Evolutionary conservation across 2,113 vertebrate genomes (phyloP).

Genomic region (Campylorhamphus procurvoides): DNA sequence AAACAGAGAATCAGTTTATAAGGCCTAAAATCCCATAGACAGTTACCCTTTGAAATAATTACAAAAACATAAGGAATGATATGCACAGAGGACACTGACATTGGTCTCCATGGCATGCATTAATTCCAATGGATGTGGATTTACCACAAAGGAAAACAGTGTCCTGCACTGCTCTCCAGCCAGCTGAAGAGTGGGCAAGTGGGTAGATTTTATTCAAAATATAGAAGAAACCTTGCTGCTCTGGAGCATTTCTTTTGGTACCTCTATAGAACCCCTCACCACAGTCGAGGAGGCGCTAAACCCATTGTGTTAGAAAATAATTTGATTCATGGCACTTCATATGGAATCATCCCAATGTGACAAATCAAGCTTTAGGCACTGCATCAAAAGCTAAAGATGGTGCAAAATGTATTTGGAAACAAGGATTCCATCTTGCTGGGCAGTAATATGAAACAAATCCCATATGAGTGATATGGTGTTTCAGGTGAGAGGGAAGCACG

Average conservation of each 20-base stretch:
- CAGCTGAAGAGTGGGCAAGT: slow-evolving; percentile 1
- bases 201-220: not conserved
- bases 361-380: slow-evolving; percentile 15
- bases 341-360: not conserved
- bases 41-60: not conserved
- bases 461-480: not conserved
- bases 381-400: not conserved
- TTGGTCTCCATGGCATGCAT: not conserved
- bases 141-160: slow-evolving; percentile 30
- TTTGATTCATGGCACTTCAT: slow-evolving; percentile 57
- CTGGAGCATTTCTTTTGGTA: slow-evolving; percentile 20
- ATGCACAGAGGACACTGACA: not conserved
- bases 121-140: not conserved
- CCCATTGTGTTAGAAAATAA: slow-evolving; percentile 57
- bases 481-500: not conserved
- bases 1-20: not conserved
- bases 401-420: not conserved
- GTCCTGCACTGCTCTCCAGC: not conserved
- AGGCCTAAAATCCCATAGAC: not conserved
- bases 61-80: not conserved
- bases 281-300: slow-evolving; percentile 30
- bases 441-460: not conserved
- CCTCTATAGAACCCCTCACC: slow-evolving; percentile 2
- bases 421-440: not conserved
- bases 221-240: not conserved